Evolutionary conservation across 2,888 invertebrate genomes (phyloP), one percentile per base, ranked within the genome.

Genomic region (Tipula lateralis): DNA sequence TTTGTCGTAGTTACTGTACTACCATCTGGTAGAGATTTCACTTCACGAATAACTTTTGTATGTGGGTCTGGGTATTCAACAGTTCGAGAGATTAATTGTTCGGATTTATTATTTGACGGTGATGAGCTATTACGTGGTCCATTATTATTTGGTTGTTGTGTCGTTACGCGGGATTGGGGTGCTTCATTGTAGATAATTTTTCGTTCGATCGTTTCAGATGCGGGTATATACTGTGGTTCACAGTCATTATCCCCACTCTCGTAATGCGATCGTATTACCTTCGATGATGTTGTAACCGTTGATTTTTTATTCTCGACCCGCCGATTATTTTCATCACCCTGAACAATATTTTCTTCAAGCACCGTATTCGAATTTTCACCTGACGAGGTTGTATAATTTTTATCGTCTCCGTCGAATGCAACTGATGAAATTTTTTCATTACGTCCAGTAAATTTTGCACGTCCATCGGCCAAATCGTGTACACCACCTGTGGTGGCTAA

Each of bases 1-100:
- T 92, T 92, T 24, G 94, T 94, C 85, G 93, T 94, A n/a, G 93
- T 94, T 0, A 94, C 92, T 80, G 92, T 92, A 1, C 93, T 93
- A 16, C 94, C 94, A 87, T 94, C 94, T 0, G 93, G 92, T 80
- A 94, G 89, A 83, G 93, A 92, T 86, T 93, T 92, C 0, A 93
- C 94, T 87, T 94, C 94, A 13, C 93, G 93, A 6, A 93, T 92
- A 86, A 93, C 92, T 90, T 93, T 92, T 81, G 94, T 93, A 88
- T 93, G 93, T 85, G 94, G 92, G 88, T 94, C 93, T 84, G 93
- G 92, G 88, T 93, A 92, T 87, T 93, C 92, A 84, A 93, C 91
- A 85, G 92, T 92, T 85, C 92, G 91, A 5, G 93, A 92, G 13
- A 92, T 91, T 85, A 92, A 89, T 87, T 91, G 92, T 34, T 29